Percentiles rank a stretch among this genome's conserved stretches.
Conservation (phyloP, 1,140 invertebrate species). For the Sycophaga agraensis region DNA sequence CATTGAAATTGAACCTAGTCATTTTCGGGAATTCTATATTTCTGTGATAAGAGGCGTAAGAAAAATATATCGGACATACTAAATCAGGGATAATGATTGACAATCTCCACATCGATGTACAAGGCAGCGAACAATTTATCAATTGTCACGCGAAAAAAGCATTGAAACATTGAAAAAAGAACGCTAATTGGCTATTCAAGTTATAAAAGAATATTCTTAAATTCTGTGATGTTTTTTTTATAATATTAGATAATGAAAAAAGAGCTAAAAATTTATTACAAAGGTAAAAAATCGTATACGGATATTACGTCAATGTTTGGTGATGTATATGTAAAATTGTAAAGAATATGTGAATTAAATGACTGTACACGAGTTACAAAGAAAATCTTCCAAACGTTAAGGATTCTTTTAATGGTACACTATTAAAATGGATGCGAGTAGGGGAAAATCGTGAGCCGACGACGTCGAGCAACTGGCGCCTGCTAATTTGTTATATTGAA, state of each 20-base stretch:
- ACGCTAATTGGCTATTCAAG: conserved; percentile 36
- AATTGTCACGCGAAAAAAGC: too few species aligned
- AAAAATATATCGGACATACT: too few species aligned
- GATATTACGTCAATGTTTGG: conserved; percentile 48
- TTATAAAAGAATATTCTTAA: conserved; percentile 45
- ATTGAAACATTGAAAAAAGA: too few species aligned
- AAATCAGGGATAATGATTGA: too few species aligned
- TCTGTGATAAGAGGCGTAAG: conserved; percentile 49
- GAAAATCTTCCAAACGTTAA: conserved; percentile 32
- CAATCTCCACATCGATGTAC: too few species aligned
- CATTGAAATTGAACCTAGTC: conserved; percentile 57
- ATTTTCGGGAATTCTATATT: conserved; percentile 54
- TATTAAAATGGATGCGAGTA: neutral
- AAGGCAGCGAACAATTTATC: too few species aligned
- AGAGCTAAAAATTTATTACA: conserved; percentile 23
- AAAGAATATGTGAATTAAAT: conserved; percentile 21
- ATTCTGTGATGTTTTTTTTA: conserved; percentile 58
- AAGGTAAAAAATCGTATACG: conserved; percentile 47
- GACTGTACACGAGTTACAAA: conserved; percentile 27
- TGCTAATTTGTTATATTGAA: conserved; percentile 21
- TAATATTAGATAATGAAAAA: conserved; percentile 44
- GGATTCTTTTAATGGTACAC: conserved; percentile 21
- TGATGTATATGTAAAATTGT: conserved; percentile 44
- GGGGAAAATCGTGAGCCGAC: neutral
- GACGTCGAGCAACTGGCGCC: conserved; percentile 8